Conservation (phyloP, 2,113 vertebrate species). For the Perca flavescens region DNA sequence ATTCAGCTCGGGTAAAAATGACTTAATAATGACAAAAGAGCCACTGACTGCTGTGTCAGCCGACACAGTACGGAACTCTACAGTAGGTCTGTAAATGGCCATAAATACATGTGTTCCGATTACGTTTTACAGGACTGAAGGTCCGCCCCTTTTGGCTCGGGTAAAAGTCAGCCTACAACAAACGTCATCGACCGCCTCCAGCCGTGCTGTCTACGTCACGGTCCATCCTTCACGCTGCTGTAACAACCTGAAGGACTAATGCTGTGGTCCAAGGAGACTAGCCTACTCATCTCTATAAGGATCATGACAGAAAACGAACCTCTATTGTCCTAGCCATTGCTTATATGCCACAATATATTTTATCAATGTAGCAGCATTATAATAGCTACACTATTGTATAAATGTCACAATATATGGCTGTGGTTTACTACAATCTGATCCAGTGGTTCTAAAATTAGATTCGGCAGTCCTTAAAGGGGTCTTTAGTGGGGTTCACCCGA, state of each 20-base stretch:
- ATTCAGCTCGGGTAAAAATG: not conserved
- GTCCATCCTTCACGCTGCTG: constrained; percentile 34
- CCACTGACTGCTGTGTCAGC: not conserved
- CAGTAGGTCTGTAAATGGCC: constrained; percentile 7
- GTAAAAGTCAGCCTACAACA: constrained; percentile 37
- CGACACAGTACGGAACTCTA: no score
- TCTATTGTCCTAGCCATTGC: not conserved
- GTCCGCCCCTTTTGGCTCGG: constrained; percentile 53
- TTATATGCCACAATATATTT: not conserved
- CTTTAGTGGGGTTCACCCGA: not conserved
- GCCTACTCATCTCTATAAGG: constrained; percentile 1
- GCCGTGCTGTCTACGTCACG: constrained; percentile 64
- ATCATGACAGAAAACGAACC: not conserved
- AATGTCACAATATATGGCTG: not conserved
- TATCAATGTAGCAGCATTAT: not conserved
- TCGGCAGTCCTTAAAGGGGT: not conserved
- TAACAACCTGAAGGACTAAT: constrained; percentile 44
- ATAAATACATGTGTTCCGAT: constrained; percentile 4
- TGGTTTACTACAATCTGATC: not conserved
- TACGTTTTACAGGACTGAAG: constrained; percentile 27
- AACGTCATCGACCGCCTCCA: constrained; percentile 66
- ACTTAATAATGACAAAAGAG: not conserved
- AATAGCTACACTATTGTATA: not conserved
- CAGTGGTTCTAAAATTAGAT: not conserved
- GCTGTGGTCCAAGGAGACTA: constrained; percentile 50